Base-by-base conservation (phyloP, 2,888 invertebrate genomes). In the Ecdyonurus torrentis region DNA sequence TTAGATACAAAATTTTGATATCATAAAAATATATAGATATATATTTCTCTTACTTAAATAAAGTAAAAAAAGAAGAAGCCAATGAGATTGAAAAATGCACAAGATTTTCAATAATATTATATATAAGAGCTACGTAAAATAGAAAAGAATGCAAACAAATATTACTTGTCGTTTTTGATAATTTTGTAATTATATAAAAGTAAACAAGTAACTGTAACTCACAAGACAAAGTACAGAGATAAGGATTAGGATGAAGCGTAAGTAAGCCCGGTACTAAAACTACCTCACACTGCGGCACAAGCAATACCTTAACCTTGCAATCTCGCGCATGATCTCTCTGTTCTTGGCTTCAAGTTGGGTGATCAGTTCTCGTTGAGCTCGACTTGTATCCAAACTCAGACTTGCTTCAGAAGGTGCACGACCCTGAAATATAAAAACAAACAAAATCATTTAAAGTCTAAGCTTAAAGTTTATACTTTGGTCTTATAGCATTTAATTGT, bases 291-390 rank as follows among this genome's bases (percentile, higher is more conserved):
- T 52, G 73, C 72, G 72, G 73, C 73, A 74, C 73, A 73, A 73
- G 63, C 63, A 66, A 69, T 77, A 87, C 87, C 90, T 84, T 71
- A 92, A 81, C 73, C 90, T 84, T 66, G 89, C 89, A 71, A 96
- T 96, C 79, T 95, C 94, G 67, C 91, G 82, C 91, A 94, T 93
- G 66, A 96, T 95, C 78, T 96, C 95, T 70, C 91, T 83, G 77
- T 97, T 97, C 78, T 96, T 95, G 61, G 90, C 85, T 73, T 97
- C 96, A 60, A 97, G 79, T 71, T 96, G 93, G 55, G 88, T 85
- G 70, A 97, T 94, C 10, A 96, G 81, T 72, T 96, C 94, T 7
- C 94, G 81, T 70, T 94, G 93, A 22, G 90, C 90, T 68, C 91
- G 81, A 64, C 92, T 92, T 61, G 91, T 89, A 72, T 94, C 94